Percentiles rank a stretch among this genome's conserved stretches.
phyloP scores from a whole-genome alignment of 2,797 vertebrate genomes.

The Pipistrellus nathusii region DNA sequence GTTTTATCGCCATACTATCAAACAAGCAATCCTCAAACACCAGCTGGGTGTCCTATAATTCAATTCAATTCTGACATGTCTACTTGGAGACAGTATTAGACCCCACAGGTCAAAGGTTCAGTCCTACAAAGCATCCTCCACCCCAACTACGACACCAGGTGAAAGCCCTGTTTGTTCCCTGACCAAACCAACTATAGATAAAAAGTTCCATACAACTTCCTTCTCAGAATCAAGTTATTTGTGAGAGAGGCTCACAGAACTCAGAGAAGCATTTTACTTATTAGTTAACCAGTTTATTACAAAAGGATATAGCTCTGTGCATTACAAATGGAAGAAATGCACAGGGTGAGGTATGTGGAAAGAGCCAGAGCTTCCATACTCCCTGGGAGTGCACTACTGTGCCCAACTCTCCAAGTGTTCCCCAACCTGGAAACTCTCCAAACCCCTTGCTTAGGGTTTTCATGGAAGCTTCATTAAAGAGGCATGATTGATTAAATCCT shows the following conservation, averaged over 20 bases:
- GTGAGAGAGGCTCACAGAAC: neutral
- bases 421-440: neutral
- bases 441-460: neutral
- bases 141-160: neutral
- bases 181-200: neutral
- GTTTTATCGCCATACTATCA: neutral
- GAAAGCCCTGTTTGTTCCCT: neutral
- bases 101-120: neutral
- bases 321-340: neutral
- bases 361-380: neutral
- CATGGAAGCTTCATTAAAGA: neutral
- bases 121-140: neutral
- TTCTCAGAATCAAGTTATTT: neutral
- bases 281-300: neutral
- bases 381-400: neutral
- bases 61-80: neutral
- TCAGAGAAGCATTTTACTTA: neutral
- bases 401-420: neutral
- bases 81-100: neutral
- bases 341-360: neutral
- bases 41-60: neutral
- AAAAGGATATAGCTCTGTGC: neutral
- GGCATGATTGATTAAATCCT: neutral
- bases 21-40: neutral
- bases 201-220: neutral